These are phyloP conservation scores for Melanerpes aurifrons DNA, from an alignment of 2,113 vertebrate species.

Conservation along the genomic window DNA sequence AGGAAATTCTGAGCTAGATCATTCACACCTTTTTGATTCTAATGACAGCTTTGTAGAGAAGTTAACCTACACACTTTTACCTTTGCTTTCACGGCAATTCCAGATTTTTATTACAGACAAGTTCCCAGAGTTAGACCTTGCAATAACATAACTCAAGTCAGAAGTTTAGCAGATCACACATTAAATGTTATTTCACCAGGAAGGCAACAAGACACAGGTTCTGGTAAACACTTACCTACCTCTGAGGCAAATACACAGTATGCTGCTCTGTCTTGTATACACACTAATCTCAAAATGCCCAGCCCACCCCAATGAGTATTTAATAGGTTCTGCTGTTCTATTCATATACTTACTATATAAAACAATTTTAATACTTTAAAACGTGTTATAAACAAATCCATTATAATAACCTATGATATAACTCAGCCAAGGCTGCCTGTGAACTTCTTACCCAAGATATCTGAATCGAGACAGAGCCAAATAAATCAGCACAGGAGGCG, in stretches of 20 bases:
- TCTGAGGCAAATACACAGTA: background rate
- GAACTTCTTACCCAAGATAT: rapidly evolving
- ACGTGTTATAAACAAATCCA: background rate
- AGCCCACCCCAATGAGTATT: background rate
- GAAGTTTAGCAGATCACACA: background rate
- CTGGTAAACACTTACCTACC: background rate
- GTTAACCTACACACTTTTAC: background rate
- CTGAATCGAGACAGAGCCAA: rapidly evolving
- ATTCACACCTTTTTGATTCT: background rate
- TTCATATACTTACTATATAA: background rate
- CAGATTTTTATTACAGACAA: background rate
- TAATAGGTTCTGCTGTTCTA: background rate
- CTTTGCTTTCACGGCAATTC: background rate
- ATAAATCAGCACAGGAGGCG: background rate
- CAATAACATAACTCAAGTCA: background rate
- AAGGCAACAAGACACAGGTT: background rate
- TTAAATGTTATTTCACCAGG: background rate
- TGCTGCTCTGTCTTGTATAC: rapidly evolving
- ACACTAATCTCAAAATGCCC: background rate
- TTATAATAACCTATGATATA: background rate
- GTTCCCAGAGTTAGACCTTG: background rate
- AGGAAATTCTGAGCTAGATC: background rate
- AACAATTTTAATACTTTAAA: background rate
- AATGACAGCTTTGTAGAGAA: background rate
- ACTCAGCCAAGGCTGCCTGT: background rate